Base-by-base conservation (phyloP, 2,797 vertebrate species). In the Parotocinclus haroldoi region DNA sequence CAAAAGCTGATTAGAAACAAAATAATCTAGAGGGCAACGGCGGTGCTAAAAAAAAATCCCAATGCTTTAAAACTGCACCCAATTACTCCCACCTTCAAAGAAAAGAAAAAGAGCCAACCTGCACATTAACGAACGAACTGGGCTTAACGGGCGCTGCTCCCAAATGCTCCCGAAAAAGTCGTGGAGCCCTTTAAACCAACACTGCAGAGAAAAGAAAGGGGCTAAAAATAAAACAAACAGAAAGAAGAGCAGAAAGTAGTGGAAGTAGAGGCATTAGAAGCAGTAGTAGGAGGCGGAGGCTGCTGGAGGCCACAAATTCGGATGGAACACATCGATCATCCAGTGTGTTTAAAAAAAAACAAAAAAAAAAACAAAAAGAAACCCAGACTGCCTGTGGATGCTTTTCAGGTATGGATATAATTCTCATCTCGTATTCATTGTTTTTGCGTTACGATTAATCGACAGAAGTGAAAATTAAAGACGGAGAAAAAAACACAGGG, bases 41-140 rank as follows among this genome's bases (percentile, higher is more conserved):
- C 9, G 46, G 61, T 55, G 56, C 68, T 74, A 91, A 90, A 70
- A 86, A 88, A 90, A 87, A 74, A 79, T 88, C n/a, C n/a, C n/a
- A n/a, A n/a, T n/a, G n/a, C n/a, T 27, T 27, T 27, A 27, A 27
- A 27, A 27, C 27, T 2, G 27, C 27, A n/a, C n/a, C n/a, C n/a
- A n/a, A n/a, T n/a, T n/a, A n/a, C n/a, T n/a, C n/a, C n/a, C n/a
- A n/a, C n/a, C n/a, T n/a, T n/a, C n/a, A n/a, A n/a, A 68, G 44
- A 0, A 56, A 52, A 69, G 42, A 56, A 52, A 48, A 56, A 13
- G 37, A 40, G 36, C 27, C 5, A 27, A 27, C 27, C 27, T 5
- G 27, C 27, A 27, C 27, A 3, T 7, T 12, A 2, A 76, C 69
- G 58, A 63, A 58, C 37, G 48, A 71, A 73, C 46, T 70, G 60